Percentiles rank a stretch among this genome's conserved stretches.
Evolutionary conservation across 2,113 vertebrate genomes (phyloP).

Genomic region (Origma solitaria): DNA sequence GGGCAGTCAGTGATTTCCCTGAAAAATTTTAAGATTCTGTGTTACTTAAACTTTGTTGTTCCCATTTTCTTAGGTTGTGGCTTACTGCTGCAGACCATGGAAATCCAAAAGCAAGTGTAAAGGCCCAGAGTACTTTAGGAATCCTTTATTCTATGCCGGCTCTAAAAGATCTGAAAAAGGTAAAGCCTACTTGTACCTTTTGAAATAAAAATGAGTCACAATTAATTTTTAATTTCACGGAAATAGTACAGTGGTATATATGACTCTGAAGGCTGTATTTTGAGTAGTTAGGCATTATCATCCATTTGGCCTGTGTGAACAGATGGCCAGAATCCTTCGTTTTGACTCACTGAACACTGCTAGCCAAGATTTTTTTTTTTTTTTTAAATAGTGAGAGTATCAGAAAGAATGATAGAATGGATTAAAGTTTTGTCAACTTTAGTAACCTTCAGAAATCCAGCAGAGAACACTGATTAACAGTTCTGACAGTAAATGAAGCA

Average conservation of each 20-base stretch:
- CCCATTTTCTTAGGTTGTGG: slow-evolving; percentile 67
- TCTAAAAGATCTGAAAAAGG: slow-evolving; percentile 74
- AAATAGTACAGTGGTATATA: background rate
- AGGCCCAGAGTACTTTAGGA: slow-evolving; percentile 77
- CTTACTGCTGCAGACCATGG: slow-evolving; percentile 77
- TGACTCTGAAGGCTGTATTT: background rate
- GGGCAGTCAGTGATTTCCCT: background rate
- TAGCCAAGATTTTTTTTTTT: background rate
- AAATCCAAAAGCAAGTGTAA: slow-evolving; percentile 78
- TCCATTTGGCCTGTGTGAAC: background rate
- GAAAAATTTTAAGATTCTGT: background rate
- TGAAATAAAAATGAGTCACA: background rate
- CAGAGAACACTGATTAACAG: background rate
- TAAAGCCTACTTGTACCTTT: background rate
- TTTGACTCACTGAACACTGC: background rate
- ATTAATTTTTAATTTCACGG: background rate
- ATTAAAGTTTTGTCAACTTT: background rate
- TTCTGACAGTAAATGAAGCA: background rate
- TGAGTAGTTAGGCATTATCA: background rate
- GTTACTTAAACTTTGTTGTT: background rate
- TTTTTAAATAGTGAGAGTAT: background rate
- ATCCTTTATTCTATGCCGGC: slow-evolving; percentile 74
- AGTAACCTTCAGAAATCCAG: background rate
- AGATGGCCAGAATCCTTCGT: background rate
- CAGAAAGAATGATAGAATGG: background rate